These are phyloP conservation scores for Lamellibrachia satsuma DNA, from an alignment of 2,888 invertebrate species.

Conservation along the genomic window DNA sequence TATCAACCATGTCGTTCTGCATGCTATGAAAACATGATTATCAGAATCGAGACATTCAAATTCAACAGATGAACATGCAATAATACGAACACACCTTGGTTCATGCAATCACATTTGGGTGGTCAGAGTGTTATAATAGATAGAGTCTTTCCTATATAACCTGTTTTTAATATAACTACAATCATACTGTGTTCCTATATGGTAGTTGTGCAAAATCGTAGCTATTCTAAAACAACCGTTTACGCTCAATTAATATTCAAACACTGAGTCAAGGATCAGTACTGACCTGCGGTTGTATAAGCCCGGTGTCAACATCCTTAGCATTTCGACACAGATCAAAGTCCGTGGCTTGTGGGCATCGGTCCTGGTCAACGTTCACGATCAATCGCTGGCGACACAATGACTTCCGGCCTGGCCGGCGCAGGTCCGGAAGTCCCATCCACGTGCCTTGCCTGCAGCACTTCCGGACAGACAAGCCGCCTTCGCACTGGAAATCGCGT, in stretches of 20 bases:
- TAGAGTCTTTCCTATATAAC: no score
- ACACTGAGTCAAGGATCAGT: neutral
- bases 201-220: no score
- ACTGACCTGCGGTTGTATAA: neutral
- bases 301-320: neutral
- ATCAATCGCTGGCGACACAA: neutral
- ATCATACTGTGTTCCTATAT: no score
- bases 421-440: constrained; percentile 25
- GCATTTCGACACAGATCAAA: constrained; percentile 10
- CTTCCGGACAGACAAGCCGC: constrained; percentile 19
- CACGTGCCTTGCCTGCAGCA: constrained; percentile 27
- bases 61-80: no score
- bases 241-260: neutral
- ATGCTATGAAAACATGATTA: no score
- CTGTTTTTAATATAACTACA: no score
- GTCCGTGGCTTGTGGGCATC: neutral
- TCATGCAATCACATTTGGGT: no score
- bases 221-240: no score
- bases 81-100: no score
- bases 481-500: constrained; percentile 22
- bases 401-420: neutral
- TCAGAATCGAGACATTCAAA: no score
- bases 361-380: neutral
- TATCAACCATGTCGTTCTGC: no score
- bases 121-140: no score